Evolutionary conservation across 2,888 invertebrate genomes (phyloP), one percentile per base, ranked within the genome.

Genomic region (Thalpophila matura): DNA sequence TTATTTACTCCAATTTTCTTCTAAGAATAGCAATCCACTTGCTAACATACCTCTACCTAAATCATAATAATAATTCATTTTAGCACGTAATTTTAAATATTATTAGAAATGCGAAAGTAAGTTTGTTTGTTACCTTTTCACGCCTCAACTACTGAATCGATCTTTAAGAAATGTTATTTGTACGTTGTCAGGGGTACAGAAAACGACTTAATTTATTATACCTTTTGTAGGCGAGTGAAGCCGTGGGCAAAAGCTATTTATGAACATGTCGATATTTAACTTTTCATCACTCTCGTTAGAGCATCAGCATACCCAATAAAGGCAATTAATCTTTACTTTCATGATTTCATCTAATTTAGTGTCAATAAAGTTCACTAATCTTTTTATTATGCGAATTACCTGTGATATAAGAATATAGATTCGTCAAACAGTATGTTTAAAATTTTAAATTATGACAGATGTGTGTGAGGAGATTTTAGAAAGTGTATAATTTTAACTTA

Each of bases 281-380:
- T 58, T 64, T 55, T 72, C 58, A 66, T 57, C 50, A 61, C 29
- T 60, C 72, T 54, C 47, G 27, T 57, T 56, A 55, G 9, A 46
- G 27, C 46, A 68, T 55, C 49, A 63, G 49, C 61, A 61, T 55
- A 45, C 26, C 31, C n/a, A n/a, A n/a, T n/a, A n/a, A n/a, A n/a
- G n/a, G n/a, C n/a, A 61, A 80, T 80, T 80, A 62, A 70, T 70
- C 47, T 45, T 42, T 51, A 78, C 80, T 79, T 79, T 79, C 79
- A 61, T 51, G 75, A 78, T 79, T 79, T 79, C 79, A 61, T 80
- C 62, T 64, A 46, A 73, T 68, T 62, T 47, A 75, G 61, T 70
- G 75, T 55, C 75, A 66, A 72, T 79, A 67, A 77, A 77, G 40
- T 65, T 49, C 43, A 33, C 24, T 47, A 74, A 79, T 72, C 54